phyloP scores from a whole-genome alignment of 2,888 invertebrate genomes.

The Apotomis capreana region DNA sequence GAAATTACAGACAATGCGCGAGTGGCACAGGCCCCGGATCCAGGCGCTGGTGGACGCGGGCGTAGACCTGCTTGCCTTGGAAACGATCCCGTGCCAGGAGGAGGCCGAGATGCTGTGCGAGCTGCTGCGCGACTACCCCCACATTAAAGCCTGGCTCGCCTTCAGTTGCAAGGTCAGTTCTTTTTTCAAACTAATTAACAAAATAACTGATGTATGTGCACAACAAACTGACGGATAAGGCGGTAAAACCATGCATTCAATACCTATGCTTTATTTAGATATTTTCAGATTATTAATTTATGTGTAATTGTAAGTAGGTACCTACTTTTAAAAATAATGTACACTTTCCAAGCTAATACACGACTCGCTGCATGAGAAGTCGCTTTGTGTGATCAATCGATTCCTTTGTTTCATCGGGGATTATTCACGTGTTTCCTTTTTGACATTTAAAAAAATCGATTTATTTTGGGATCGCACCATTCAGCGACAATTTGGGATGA shows the following conservation, averaged over 20 bases:
- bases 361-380: neutral
- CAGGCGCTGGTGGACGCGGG: slow-evolving; percentile 90
- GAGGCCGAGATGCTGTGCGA: slow-evolving; percentile 94
- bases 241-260: no score
- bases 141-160: slow-evolving; percentile 92
- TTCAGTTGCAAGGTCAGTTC: slow-evolving; percentile 91
- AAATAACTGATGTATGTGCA: no score
- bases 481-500: neutral
- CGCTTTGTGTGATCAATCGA: neutral
- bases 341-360: neutral
- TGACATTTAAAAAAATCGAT: neutral
- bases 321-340: no score
- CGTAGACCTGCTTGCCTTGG: slow-evolving; percentile 93
- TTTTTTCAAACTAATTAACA: no score
- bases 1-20: slow-evolving; percentile 82
- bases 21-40: slow-evolving; percentile 94
- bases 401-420: neutral
- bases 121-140: slow-evolving; percentile 90
- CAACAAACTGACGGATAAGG: no score
- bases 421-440: slow-evolving; percentile 4
- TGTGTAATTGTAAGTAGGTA: no score
- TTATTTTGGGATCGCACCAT: slow-evolving; percentile 7
- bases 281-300: no score
- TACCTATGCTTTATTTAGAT: no score
- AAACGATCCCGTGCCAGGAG: slow-evolving; percentile 94